These are phyloP conservation scores for Passer domesticus DNA, from an alignment of 2,113 vertebrate species.

Conservation along the genomic window DNA sequence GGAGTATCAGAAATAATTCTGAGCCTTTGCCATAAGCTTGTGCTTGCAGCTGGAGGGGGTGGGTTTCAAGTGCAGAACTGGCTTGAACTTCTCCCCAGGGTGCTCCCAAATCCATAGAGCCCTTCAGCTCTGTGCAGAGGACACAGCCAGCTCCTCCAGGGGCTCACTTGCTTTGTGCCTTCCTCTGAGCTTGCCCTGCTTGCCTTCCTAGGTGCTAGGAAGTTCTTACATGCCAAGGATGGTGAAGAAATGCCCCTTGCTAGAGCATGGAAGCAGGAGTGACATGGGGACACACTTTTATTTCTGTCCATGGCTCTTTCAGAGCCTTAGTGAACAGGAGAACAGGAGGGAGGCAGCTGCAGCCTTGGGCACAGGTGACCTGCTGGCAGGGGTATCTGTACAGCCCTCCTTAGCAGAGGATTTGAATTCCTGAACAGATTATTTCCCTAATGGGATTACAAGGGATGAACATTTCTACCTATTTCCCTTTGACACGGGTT, in stretches of 20 bases:
- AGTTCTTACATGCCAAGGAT: neutral
- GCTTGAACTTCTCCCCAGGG: neutral
- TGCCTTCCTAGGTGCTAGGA: neutral
- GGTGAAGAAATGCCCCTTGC: neutral
- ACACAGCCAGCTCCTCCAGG: neutral
- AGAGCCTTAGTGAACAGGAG: neutral
- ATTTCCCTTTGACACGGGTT: neutral
- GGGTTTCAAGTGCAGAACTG: neutral
- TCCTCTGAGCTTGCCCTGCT: neutral
- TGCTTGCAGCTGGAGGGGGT: neutral
- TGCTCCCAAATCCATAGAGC: neutral
- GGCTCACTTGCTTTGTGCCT: neutral
- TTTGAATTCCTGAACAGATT: constrained; percentile 4
- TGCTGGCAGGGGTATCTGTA: neutral
- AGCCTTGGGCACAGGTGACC: neutral
- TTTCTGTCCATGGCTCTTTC: neutral
- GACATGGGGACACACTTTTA: neutral
- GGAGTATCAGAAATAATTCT: neutral
- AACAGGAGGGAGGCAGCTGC: neutral
- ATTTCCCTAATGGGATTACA: neutral
- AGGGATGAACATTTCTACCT: neutral
- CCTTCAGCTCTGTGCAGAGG: neutral
- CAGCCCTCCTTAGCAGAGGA: neutral
- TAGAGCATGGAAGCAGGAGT: fast-evolving
- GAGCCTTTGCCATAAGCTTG: neutral